Percentiles rank a stretch among this genome's conserved stretches.
These are phyloP conservation scores for Centropristis striata DNA, from an alignment of 2,113 vertebrate species.

Conservation along the genomic window DNA sequence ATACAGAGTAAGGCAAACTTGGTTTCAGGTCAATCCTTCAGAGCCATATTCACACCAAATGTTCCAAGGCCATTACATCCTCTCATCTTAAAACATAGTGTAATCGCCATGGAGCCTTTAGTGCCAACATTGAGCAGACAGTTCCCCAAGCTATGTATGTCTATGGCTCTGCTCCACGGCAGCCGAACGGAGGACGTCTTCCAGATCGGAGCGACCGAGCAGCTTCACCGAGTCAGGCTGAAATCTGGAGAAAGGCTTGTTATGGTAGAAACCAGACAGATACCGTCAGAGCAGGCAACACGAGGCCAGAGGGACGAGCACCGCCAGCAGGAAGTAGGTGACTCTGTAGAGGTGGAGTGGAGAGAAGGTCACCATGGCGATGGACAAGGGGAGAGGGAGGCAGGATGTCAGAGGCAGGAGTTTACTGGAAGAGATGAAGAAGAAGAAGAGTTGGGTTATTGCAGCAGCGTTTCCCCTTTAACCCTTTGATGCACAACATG, in stretches of 20 bases:
- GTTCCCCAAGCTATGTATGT: slow-evolving; percentile 64
- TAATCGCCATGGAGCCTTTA: slow-evolving; percentile 55
- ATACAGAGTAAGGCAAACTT: slow-evolving; percentile 77
- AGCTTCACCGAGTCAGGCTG: slow-evolving; percentile 35
- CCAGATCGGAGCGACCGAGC: neutral
- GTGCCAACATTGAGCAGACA: slow-evolving; percentile 45
- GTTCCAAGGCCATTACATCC: slow-evolving; percentile 50
- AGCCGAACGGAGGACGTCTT: slow-evolving; percentile 7
- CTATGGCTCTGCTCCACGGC: slow-evolving; percentile 71
- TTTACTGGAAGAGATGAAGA: slow-evolving; percentile 85
- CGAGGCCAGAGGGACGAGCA: slow-evolving; percentile 87
- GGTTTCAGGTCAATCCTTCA: slow-evolving; percentile 60
- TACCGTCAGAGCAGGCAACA: slow-evolving; percentile 88
- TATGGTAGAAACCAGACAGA: slow-evolving; percentile 37
- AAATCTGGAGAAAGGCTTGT: slow-evolving; percentile 47
- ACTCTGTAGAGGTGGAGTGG: slow-evolving; percentile 92
- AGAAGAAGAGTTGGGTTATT: neutral
- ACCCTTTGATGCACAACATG: too few species aligned
- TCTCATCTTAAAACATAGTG: slow-evolving; percentile 24
- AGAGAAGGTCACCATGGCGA: slow-evolving; percentile 91
- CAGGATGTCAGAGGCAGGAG: slow-evolving; percentile 86
- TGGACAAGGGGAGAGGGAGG: slow-evolving; percentile 88
- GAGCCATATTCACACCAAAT: slow-evolving; percentile 59
- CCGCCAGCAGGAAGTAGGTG: slow-evolving; percentile 87
- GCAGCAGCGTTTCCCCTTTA: too few species aligned